Evolutionary conservation across 2,888 invertebrate genomes (phyloP).

Genomic region (Drosophila anomalata): DNA sequence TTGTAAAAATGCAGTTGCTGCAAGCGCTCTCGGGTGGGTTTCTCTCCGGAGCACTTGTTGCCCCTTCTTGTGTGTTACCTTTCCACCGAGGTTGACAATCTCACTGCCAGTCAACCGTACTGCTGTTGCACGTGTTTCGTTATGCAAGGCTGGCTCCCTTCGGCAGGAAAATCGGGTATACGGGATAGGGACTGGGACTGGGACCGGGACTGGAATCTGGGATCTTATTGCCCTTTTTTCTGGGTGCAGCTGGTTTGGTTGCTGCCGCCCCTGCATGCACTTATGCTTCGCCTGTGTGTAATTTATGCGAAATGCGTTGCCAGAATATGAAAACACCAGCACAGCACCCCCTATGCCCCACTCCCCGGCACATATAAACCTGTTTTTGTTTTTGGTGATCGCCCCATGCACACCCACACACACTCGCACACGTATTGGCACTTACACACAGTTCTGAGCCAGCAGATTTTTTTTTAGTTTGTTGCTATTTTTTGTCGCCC

Average conservation of each 20-base stretch:
- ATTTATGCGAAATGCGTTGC: constrained; percentile 79
- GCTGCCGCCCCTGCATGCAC: constrained; percentile 29
- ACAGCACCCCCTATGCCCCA: constrained; percentile 8
- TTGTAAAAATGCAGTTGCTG: constrained; percentile 72
- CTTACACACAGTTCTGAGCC: constrained; percentile 50
- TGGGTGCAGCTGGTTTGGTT: constrained; percentile 50
- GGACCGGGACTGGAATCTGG: constrained; percentile 18
- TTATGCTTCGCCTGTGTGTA: constrained; percentile 41
- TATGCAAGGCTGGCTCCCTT: constrained; percentile 71
- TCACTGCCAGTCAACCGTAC: constrained; percentile 67
- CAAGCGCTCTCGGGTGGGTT: constrained; percentile 55
- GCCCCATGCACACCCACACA: constrained; percentile 56
- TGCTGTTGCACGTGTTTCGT: constrained; percentile 77
- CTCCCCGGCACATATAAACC: constrained; percentile 38
- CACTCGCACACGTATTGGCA: constrained; percentile 7
- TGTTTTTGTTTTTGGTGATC: constrained; percentile 56
- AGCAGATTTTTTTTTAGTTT: constrained; percentile 61
- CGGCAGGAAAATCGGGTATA: constrained; percentile 38
- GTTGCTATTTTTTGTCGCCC: constrained; percentile 50
- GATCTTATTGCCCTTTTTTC: constrained; percentile 66
- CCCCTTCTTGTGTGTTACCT: constrained; percentile 39
- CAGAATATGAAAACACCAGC: constrained; percentile 63
- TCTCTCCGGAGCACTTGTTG: constrained; percentile 9
- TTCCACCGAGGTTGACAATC: constrained; percentile 66
- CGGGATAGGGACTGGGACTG: neutral